Conservation (phyloP, 2,113 vertebrate species). For the Nothoprocta pentlandii region DNA sequence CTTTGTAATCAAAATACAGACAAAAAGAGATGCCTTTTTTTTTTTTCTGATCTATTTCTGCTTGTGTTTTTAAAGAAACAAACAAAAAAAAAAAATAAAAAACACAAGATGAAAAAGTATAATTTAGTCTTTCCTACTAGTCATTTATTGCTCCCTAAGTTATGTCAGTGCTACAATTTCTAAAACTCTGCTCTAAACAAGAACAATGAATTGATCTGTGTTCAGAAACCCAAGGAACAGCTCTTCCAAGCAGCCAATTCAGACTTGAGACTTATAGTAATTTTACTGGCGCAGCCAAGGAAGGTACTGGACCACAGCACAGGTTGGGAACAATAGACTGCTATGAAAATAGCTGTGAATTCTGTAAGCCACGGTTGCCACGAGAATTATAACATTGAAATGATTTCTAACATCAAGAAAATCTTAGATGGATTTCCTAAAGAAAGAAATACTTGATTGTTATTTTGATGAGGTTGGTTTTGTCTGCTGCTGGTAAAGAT, state of each 20-base stretch:
- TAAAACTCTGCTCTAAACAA: neutral
- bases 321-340: neutral
- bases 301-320: neutral
- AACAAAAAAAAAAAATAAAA: neutral
- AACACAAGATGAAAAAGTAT: neutral
- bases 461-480: neutral
- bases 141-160: neutral
- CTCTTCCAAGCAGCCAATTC: fast-evolving
- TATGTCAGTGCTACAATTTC: neutral
- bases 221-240: neutral
- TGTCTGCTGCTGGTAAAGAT: neutral
- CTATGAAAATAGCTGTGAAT: fast-evolving
- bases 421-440: neutral
- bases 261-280: neutral
- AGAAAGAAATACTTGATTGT: neutral
- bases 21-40: neutral
- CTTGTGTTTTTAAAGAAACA: neutral
- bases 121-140: neutral
- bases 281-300: neutral
- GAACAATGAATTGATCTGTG: neutral
- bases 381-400: neutral
- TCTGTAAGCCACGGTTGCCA: neutral
- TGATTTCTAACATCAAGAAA: neutral
- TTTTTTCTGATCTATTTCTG: neutral
- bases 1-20: neutral